Base-by-base conservation (phyloP, 2,113 vertebrate species). In the Mellivora capensis region DNA sequence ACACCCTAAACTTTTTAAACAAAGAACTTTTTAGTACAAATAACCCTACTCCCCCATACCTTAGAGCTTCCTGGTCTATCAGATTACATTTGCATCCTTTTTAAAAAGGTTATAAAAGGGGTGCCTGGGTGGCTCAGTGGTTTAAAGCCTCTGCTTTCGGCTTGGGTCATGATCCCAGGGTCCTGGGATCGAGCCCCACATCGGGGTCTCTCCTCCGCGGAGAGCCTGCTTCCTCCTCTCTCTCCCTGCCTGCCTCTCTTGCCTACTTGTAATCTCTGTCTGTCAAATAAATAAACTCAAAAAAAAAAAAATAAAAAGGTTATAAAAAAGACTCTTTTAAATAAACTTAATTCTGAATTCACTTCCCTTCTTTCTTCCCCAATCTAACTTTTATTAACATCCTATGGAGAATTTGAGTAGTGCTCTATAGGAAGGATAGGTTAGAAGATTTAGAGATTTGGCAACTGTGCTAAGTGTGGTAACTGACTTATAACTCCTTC, bases 361-460 rank as follows among this genome's bases (percentile, higher is more conserved):
- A 3, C 37, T 49, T 15, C 34, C n/a, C 29, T 31, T 27, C 7
- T n/a, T 5, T 4, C 2, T 29, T 10, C 57, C 54, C 54, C 21
- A 39, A 3, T 11, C 5, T 27, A 64, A 49, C 34, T 81, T 94
- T 94, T 64, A 86, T 84, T 87, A 85, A 34, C 72, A 67, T 52
- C 62, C 54, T 39, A 4, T 47, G 83, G 31, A 67, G 72, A 94
- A 4, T 84, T 61, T 91, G 77, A 79, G 59, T 94, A 79, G 18
- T 64, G 61, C 76, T 83, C 2, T 69, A 4, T 29, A 71, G 18
- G n/a, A 42, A 69, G 31, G 47, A 52, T 34, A 69, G 39, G 76
- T 93, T 25, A 87, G 29, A 64, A 93, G 59, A 82, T 93, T 69
- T 27, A 90, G 74, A 93, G 47, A 61, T 90, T 67, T 87, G 74